Evolutionary conservation across 2,113 vertebrate genomes (phyloP), one percentile per base, ranked within the genome.

Genomic region (Brachypodius melanocephalos): DNA sequence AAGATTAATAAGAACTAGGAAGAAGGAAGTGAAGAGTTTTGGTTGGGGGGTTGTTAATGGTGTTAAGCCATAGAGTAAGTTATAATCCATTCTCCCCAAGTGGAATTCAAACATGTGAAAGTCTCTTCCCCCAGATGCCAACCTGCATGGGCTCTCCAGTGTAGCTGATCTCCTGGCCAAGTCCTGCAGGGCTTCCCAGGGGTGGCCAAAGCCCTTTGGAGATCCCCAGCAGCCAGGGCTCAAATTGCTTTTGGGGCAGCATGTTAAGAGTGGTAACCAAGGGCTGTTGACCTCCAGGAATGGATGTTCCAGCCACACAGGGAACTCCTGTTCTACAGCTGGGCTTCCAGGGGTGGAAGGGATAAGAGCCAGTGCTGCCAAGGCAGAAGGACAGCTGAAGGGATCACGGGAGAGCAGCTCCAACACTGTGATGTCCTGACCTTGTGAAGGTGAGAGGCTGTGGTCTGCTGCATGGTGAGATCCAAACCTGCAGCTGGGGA

Each of bases 1-100:
- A 92, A 97, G 97, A 97, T 97, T 97, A 98, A 91, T 96, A 96
- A 94, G 79, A 66, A 76, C 76, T 76, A 95, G 97, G 96, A 86
- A 74, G 79, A 97, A 89, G 81, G 71, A 88, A 26, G 61, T 1
- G 2, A 67, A 26, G 61, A 74, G 32, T 89, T 91, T 91, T 88
- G 51, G 21, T 12, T 88, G 46, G 31, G 75, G 28, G 29, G 32
- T 19, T 88, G 51, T 69, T 88, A 76, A 54, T 52, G 17, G 31
- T 78, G 31, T 48, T 79, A 77, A 90, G 5, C 6, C 22, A 10
- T 15, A 36, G 49, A 57, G 16, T 68, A 88, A 71, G 36, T 86
- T 78, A 15, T 16, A 76, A 66, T 77, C 40, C 14, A 20, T 19
- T 66, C 26, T 18, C 25, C 6, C 26, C 58, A n/a, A 11, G 49